phyloP scores from a whole-genome alignment of 2,888 invertebrate species.

The Eucera pruinosa region DNA sequence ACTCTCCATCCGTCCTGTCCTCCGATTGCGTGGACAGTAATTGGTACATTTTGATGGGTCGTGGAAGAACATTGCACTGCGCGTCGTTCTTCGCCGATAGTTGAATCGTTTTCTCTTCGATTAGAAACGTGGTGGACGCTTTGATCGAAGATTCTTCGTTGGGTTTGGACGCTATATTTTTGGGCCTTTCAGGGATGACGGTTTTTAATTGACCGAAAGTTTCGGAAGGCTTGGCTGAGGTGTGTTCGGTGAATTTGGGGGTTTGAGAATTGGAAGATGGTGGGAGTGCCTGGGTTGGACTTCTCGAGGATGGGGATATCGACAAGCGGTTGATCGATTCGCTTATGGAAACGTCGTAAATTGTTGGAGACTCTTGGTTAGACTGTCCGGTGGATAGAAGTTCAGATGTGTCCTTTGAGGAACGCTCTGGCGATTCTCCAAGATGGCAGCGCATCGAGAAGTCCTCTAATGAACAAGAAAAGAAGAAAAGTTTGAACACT shows the following conservation, averaged over 20 bases:
- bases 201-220: not conserved
- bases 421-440: not conserved
- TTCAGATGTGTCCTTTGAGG: not conserved
- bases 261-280: not conserved
- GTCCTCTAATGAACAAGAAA: conserved; percentile 24
- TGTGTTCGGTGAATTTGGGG: not conserved
- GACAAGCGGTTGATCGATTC: conserved; percentile 22
- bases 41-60: conserved; percentile 74
- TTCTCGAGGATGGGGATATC: conserved; percentile 9
- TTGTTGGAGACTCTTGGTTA: conserved; percentile 1
- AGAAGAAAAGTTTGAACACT: too few relatives aligned
- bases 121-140: not conserved
- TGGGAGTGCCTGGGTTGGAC: not conserved
- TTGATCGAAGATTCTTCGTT: not conserved
- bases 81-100: not conserved
- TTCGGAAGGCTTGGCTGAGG: not conserved
- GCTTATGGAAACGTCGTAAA: conserved; percentile 1
- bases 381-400: not conserved
- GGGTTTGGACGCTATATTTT: not conserved
- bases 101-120: not conserved
- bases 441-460: conserved; percentile 20
- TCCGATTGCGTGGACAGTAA: conserved; percentile 77
- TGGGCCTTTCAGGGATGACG: not conserved
- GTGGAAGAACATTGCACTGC: conserved; percentile 53
- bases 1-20: conserved; percentile 71